These are phyloP conservation scores for Callopanchax toddi DNA, from an alignment of 2,113 vertebrate genomes.

Conservation along the genomic window DNA sequence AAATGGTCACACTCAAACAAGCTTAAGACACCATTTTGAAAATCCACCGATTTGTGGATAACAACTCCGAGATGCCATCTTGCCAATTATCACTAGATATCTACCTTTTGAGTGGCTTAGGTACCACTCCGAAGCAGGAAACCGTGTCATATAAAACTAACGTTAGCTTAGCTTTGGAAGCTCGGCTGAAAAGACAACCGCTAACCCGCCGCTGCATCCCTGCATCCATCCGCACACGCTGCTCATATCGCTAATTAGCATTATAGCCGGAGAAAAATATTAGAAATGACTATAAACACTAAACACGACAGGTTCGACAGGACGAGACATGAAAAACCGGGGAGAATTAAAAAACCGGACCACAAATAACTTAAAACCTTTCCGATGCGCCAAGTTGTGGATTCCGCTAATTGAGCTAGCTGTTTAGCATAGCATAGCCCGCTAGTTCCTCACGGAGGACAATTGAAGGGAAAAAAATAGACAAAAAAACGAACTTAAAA, in stretches of 20 bases:
- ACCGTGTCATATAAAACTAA: conserved; percentile 49
- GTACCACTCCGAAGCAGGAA: conserved; percentile 36
- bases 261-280: conserved; percentile 33
- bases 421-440: conserved; percentile 68
- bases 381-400: neutral
- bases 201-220: conserved; percentile 66
- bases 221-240: conserved; percentile 61
- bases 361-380: neutral
- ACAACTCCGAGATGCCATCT: conserved; percentile 73
- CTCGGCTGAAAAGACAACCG: conserved; percentile 47
- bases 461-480: conserved; percentile 59
- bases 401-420: conserved; percentile 43
- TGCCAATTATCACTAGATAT: conserved; percentile 63
- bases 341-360: neutral
- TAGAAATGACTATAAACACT: conserved; percentile 29
- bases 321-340: neutral
- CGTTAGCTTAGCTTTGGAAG: conserved; percentile 54
- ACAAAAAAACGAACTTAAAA: conserved; percentile 33
- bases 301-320: neutral
- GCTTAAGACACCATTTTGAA: conserved; percentile 81
- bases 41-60: conserved; percentile 69
- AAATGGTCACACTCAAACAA: conserved; percentile 77
- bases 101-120: conserved; percentile 28
- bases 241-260: conserved; percentile 60
- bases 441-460: conserved; percentile 68